Evolutionary conservation across 2,888 invertebrate species (phyloP), one percentile per base, ranked within the genome.

Genomic region (Ophioninae sp.): DNA sequence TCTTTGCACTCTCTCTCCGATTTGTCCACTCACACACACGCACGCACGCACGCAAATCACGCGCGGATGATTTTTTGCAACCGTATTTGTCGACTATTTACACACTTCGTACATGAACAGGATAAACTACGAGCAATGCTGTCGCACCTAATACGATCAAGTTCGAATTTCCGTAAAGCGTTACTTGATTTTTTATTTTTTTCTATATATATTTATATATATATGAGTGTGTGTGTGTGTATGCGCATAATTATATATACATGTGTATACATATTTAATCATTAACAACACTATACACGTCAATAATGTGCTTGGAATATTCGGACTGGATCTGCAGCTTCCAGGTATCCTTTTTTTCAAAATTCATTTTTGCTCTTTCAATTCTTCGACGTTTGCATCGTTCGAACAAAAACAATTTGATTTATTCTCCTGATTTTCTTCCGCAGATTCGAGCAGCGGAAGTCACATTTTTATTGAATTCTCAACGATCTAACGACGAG

Each of bases 131-230:
- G 90, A 90, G 89, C 90, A 90, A 89, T 89, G 88, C 89, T 87
- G 88, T 88, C 37, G 21, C 62, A 62, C 7, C 88, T 87, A 21
- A 87, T 90, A 92, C 88, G 90, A 89, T 88, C 91, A 91, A 88
- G 86, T 88, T 88, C 90, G 89, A 90, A 90, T 90, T 90, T 91
- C 90, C 89, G 88, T 91, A 90, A 91, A 92, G 91, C 91, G 88
- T 91, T 91, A 90, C 88, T 90, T 90, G 88, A 88, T 90, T 87
- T 87, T 89, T 87, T 17, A 13, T 50, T 50, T 50, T 41, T 50
- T 59, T 59, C 59, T 20, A 20, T 59, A 6, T 59, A 7, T 59
- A 59, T 59, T 8, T 17, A 89, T 89, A 88, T 86, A 84, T 88
- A 87, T 87, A 88, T 65, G 17, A 13, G 17, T 13, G 17, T 44